Base-by-base conservation (phyloP, 1,140 invertebrate species). In the Chironomus tepperi region DNA sequence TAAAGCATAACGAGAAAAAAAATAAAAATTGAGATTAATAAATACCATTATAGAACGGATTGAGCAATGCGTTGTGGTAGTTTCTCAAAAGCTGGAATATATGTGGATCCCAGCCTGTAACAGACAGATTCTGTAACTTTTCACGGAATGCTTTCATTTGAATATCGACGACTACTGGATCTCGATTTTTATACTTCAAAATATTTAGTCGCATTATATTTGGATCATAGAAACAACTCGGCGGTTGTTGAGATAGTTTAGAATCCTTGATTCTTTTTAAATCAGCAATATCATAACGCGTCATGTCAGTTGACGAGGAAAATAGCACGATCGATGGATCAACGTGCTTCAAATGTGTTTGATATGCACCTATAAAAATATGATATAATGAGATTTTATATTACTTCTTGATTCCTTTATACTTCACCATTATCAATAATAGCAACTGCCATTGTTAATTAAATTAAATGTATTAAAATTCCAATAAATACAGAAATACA, bases 261-360 rank as follows among this genome's bases (percentile, higher is more conserved):
- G 65, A 70, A 70, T 70, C 65, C 18, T 70, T 15, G 8, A 70
- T 19, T 21, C 7, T 6, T 2, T 18, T 16, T 21, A 70, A 70
- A 18, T 70, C 65, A 70, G 65, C 65, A 10, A 9, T 70, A 70
- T 70, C 65, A 70, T 70, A 70, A 70, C 65, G 65, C 19, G 65
- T 70, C 65, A 70, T 18, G 12, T 15, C n/a, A 15, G 12, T 57
- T 15, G 7, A 12, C n/a, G 47, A 57, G n/a, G n/a, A n/a, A n/a
- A 57, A 57, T 5, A 57, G 47, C 7, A 57, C 10, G 7, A n/a
- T 12, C 15, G 24, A 34, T 5, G 47, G 12, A 15, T 57, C 47
- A 57, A n/a, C 10, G 47, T 15, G 47, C 8, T 57, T 12, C 15
- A 15, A 57, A n/a, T 57, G 12, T 12, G 12, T 57, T 15, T 12